Percentiles rank a stretch among this genome's conserved stretches.
These are phyloP conservation scores for Gymnorhina tibicen DNA, from an alignment of 2,113 vertebrate species.

Conservation along the genomic window DNA sequence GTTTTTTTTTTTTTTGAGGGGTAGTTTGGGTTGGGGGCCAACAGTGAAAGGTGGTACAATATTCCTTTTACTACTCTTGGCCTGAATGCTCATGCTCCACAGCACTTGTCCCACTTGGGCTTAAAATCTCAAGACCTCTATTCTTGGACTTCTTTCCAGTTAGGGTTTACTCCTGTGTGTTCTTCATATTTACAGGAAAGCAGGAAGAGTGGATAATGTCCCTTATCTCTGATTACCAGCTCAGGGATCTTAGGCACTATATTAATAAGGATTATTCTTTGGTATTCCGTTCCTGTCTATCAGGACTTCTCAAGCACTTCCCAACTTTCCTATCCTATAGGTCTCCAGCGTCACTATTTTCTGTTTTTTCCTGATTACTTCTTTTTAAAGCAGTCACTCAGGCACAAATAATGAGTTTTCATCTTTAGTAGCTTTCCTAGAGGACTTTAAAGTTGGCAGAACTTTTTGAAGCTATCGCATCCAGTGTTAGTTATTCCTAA, in stretches of 20 bases:
- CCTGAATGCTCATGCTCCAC: not conserved
- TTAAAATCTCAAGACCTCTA: not conserved
- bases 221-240: not conserved
- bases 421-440: not conserved
- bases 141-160: not conserved
- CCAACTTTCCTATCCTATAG: not conserved
- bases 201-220: not conserved
- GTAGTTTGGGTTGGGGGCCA: not conserved
- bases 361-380: not conserved
- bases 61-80: not conserved
- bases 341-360: not conserved
- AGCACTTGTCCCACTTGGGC: not conserved
- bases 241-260: not conserved
- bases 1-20: not conserved
- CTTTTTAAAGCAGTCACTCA: not conserved
- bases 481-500: not conserved
- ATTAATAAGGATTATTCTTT: not conserved
- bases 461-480: not conserved
- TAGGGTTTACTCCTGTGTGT: not conserved
- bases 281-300: not conserved
- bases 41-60: not conserved
- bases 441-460: not conserved
- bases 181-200: not conserved
- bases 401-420: not conserved
- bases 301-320: not conserved